Evolutionary conservation across 2,888 invertebrate species (phyloP).

Genomic region (Lydus trimaculatus): DNA sequence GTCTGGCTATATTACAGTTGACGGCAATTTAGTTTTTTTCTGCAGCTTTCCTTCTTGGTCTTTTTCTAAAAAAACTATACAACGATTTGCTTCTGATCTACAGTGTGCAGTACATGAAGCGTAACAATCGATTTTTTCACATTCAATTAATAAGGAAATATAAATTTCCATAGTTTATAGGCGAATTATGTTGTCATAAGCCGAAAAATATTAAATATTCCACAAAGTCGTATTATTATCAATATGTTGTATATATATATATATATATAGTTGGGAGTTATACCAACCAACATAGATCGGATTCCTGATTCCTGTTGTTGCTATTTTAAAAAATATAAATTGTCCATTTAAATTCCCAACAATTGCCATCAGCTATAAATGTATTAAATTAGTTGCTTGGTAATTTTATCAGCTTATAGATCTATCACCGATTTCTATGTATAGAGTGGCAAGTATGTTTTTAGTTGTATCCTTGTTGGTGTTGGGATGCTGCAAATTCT

Average conservation of each 20-base stretch:
- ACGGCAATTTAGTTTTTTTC: constrained; percentile 27
- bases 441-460: constrained; percentile 30
- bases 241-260: no score
- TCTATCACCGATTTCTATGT: constrained; percentile 34
- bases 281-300: neutral
- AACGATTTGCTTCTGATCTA: constrained; percentile 34
- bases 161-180: constrained; percentile 35
- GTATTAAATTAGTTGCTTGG: constrained; percentile 20
- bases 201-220: neutral
- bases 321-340: constrained; percentile 2
- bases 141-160: constrained; percentile 28
- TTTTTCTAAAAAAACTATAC: constrained; percentile 20
- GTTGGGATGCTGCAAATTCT: constrained; percentile 33
- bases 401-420: constrained; percentile 32
- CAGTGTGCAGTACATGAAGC: constrained; percentile 31
- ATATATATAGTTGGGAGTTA: neutral
- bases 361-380: constrained; percentile 12
- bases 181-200: constrained; percentile 36
- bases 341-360: constrained; percentile 11
- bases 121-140: constrained; percentile 31
- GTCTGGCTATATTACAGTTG: constrained; percentile 34
- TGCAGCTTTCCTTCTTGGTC: neutral
- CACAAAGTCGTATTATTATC: neutral
- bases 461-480: constrained; percentile 24
- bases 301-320: neutral